A percentile compares a stretch with the other conserved stretches of the same genome.
These are phyloP conservation scores for Marcusenius ussheri DNA, from an alignment of 2,113 vertebrate species.

Conservation along the genomic window DNA sequence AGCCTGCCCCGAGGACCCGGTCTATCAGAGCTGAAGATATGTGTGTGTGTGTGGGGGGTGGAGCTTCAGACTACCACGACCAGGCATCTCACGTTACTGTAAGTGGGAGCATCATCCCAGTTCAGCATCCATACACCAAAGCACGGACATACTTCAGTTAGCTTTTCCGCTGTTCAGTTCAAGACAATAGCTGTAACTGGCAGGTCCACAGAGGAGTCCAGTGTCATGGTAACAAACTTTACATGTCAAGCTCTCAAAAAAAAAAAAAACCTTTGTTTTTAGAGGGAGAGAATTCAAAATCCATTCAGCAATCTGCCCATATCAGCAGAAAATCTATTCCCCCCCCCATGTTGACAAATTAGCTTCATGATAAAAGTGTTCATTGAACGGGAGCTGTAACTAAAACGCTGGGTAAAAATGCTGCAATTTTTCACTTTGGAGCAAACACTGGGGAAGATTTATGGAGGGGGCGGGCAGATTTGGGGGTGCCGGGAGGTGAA, in stretches of 20 bases:
- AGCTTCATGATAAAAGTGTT: not conserved
- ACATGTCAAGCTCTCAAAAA: not conserved
- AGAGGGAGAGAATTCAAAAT: not conserved
- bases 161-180: not conserved
- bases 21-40: conserved; percentile 22
- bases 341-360: not conserved
- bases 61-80: not conserved
- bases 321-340: conserved; percentile 7
- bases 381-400: conserved; percentile 10
- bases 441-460: conserved; percentile 43
- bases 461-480: conserved; percentile 43
- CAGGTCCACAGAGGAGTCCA: not conserved
- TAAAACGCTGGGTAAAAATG: not conserved
- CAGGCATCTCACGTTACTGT: not conserved
- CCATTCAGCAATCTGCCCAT: not conserved
- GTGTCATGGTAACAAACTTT: not conserved
- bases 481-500: conserved; percentile 39
- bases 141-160: not conserved
- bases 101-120: not conserved
- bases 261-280: not conserved
- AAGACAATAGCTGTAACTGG: not conserved
- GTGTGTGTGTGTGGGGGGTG: not conserved
- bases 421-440: conserved; percentile 14
- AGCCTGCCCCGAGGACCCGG: conserved; percentile 50
- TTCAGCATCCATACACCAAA: not conserved